These are phyloP conservation scores for Hymenochirus boettgeri DNA, from an alignment of 2,113 vertebrate species.

Conservation along the genomic window DNA sequence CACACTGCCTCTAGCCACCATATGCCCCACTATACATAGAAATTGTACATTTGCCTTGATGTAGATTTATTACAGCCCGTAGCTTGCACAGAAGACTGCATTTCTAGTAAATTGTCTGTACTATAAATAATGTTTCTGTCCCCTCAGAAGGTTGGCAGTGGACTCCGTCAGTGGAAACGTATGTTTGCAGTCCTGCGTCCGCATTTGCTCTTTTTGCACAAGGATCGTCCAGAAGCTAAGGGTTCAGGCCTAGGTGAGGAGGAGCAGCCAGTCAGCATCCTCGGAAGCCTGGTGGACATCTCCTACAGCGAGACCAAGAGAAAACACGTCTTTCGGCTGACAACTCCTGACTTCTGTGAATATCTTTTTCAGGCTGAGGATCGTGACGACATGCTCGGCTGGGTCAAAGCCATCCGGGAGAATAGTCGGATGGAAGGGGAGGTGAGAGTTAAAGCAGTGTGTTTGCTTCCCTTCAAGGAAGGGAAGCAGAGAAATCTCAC, in stretches of 20 bases:
- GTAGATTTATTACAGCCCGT: too few species aligned
- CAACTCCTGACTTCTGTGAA: slow-evolving; percentile 98
- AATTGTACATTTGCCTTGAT: too few species aligned
- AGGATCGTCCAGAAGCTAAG: slow-evolving; percentile 89
- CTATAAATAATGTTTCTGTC: slow-evolving; percentile 32
- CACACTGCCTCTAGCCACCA: too few species aligned
- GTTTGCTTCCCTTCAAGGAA: neutral
- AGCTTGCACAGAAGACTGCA: too few species aligned
- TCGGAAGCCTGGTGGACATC: slow-evolving; percentile 95
- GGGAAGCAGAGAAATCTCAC: too few species aligned
- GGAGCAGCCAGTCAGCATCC: slow-evolving; percentile 91
- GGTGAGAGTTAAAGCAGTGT: slow-evolving; percentile 64
- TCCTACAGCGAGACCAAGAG: slow-evolving; percentile 97
- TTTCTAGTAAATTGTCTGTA: too few species aligned
- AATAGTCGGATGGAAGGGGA: slow-evolving; percentile 92
- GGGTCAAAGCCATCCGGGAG: slow-evolving; percentile 92
- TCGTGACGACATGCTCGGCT: slow-evolving; percentile 95
- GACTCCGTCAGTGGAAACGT: slow-evolving; percentile 91
- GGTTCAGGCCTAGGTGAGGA: slow-evolving; percentile 79
- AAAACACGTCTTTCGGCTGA: slow-evolving; percentile 91
- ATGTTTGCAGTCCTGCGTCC: slow-evolving; percentile 84
- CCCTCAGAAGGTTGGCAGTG: slow-evolving; percentile 86
- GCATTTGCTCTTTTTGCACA: slow-evolving; percentile 88
- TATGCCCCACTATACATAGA: too few species aligned
- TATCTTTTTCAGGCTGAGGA: slow-evolving; percentile 98